A percentile compares a stretch with the other conserved stretches of the same genome.
These are phyloP conservation scores for Drosophila nigricruria DNA, from an alignment of 2,888 invertebrate genomes.

Conservation along the genomic window DNA sequence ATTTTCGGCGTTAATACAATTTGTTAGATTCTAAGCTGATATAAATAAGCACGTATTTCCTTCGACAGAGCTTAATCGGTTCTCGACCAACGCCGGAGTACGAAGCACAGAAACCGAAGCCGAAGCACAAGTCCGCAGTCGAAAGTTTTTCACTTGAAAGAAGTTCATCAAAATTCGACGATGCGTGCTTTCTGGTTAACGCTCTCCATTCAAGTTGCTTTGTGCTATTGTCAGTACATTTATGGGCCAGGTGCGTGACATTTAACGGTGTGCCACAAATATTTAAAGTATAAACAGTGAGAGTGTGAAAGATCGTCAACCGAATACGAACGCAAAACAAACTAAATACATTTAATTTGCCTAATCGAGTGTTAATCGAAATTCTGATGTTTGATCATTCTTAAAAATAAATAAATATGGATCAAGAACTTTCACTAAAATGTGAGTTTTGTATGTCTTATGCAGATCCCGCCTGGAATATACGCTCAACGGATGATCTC, in stretches of 20 bases:
- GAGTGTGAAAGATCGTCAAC: constrained; percentile 36
- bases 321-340: constrained; percentile 46
- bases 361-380: constrained; percentile 59
- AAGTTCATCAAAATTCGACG: constrained; percentile 58
- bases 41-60: constrained; percentile 58
- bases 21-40: constrained; percentile 20
- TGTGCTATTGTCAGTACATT: constrained; percentile 63
- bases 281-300: constrained; percentile 40
- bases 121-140: constrained; percentile 4
- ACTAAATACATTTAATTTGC: constrained; percentile 38
- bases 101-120: neutral
- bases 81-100: constrained; percentile 29
- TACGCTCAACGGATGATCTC: constrained; percentile 48
- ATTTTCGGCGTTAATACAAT: constrained; percentile 12
- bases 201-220: constrained; percentile 52
- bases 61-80: constrained; percentile 56
- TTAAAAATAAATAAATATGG: constrained; percentile 30
- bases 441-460: neutral
- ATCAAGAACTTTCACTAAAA: constrained; percentile 43
- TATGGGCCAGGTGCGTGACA: constrained; percentile 75
- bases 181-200: constrained; percentile 65
- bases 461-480: constrained; percentile 62
- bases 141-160: constrained; percentile 42
- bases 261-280: constrained; percentile 35
- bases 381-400: neutral